Percentiles rank a stretch among this genome's conserved stretches.
Conservation (phyloP, 1,140 invertebrate genomes). For the Muscidifurax raptorellus region DNA sequence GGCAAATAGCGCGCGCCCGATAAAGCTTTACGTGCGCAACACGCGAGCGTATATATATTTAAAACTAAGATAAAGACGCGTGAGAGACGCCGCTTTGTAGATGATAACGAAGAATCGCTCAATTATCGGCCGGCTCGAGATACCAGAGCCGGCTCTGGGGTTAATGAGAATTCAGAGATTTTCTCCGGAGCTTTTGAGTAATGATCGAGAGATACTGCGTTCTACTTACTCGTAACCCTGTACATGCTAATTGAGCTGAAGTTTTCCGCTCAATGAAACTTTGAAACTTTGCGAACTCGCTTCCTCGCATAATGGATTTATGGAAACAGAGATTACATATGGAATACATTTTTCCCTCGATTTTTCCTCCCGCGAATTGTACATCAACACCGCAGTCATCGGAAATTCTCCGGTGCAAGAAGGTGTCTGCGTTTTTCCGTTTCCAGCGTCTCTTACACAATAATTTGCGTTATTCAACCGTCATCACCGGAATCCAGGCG, state of each 20-base stretch:
- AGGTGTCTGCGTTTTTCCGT: no score
- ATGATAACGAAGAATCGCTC: neutral
- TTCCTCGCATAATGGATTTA: no score
- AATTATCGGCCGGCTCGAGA: neutral
- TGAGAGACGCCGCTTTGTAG: neutral
- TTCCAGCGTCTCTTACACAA: slow-evolving; percentile 1
- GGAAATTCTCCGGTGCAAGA: no score
- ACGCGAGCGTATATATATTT: neutral
- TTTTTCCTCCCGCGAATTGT: no score
- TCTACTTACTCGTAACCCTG: neutral
- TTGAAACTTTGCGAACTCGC: no score
- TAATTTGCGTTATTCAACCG: slow-evolving; percentile 36
- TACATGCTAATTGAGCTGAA: neutral
- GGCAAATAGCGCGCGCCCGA: neutral
- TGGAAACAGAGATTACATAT: no score
- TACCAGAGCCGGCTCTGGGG: neutral
- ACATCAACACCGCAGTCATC: no score
- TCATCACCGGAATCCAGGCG: neutral
- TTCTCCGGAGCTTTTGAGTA: neutral
- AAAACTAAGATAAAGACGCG: neutral
- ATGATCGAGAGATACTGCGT: neutral
- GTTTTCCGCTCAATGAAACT: no score
- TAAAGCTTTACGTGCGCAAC: neutral
- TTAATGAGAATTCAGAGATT: neutral
- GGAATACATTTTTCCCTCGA: no score